Conservation (phyloP, 2,797 vertebrate species). For the Glossophaga mutica region DNA sequence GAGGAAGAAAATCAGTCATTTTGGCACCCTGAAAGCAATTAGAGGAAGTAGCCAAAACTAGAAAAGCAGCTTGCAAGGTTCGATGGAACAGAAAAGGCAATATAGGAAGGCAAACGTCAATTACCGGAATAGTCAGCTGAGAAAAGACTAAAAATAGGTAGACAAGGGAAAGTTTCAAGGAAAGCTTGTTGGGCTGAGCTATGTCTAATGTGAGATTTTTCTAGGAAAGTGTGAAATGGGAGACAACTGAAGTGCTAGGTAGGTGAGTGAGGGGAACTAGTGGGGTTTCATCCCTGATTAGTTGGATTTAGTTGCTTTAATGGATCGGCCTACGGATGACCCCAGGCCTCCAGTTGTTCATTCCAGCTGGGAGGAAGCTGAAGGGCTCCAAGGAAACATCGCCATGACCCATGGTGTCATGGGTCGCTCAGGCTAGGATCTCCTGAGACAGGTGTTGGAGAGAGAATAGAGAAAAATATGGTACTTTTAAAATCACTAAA, state of each 20-base stretch:
- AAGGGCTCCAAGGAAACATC: not conserved
- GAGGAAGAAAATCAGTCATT: not conserved
- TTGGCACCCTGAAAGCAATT: not conserved
- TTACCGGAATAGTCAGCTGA: not conserved
- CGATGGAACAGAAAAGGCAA: not conserved
- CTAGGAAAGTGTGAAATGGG: not conserved
- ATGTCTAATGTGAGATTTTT: not conserved
- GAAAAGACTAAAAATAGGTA: not conserved
- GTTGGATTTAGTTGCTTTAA: not conserved
- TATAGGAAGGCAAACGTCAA: not conserved
- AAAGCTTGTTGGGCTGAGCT: not conserved
- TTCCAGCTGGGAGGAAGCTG: not conserved
- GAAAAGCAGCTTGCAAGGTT: not conserved
- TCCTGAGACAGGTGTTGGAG: not conserved
- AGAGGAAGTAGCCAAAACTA: not conserved
- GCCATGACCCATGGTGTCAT: not conserved
- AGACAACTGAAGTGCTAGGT: not conserved
- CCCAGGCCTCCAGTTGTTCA: not conserved
- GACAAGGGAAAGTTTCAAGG: not conserved
- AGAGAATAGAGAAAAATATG: not conserved
- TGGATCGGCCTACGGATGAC: not conserved
- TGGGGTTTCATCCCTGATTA: not conserved
- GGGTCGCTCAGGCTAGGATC: not conserved
- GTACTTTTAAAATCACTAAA: conserved; percentile 23
- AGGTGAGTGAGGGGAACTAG: not conserved